Evolutionary conservation across 92 coral and sea anemone species (phyloP).

Genomic region (Nematostella vectensis): DNA sequence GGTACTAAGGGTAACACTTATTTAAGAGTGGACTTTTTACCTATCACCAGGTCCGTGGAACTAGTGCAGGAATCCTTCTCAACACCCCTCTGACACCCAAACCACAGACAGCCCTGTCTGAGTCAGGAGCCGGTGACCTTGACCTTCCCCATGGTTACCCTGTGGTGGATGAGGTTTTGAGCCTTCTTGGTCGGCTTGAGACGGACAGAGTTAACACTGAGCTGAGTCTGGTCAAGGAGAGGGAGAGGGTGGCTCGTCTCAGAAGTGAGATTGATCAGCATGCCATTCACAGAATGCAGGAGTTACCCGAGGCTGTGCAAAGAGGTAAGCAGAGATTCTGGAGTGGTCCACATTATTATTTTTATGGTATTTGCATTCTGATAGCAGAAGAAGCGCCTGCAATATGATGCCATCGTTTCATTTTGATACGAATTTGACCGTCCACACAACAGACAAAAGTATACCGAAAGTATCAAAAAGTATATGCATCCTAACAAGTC

Average conservation of each 20-base stretch:
- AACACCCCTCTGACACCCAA: conserved; percentile 35
- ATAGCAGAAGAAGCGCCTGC: too few relatives aligned
- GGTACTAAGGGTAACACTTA: too few relatives aligned
- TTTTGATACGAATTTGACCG: too few relatives aligned
- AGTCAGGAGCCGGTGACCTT: conserved; percentile 14
- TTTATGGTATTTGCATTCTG: too few relatives aligned
- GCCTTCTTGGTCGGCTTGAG: conserved; percentile 77
- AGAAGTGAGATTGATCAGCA: conserved; percentile 64
- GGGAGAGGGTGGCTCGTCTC: conserved; percentile 57
- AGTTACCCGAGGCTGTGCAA: conserved; percentile 86
- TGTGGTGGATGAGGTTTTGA: conserved; percentile 66
- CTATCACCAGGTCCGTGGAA: conserved; percentile 26
- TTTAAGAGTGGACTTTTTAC: too few relatives aligned
- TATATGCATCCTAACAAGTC: too few relatives aligned
- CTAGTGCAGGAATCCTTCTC: conserved; percentile 44
- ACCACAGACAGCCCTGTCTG: conserved; percentile 19
- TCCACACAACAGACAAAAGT: too few relatives aligned
- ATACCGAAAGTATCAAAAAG: too few relatives aligned
- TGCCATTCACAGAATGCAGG: conserved; percentile 79
- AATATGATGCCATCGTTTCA: too few relatives aligned
- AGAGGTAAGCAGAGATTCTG: too few relatives aligned
- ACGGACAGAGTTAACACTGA: conserved; percentile 72
- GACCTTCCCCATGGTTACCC: conserved; percentile 43
- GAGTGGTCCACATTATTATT: background rate
- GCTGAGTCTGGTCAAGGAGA: conserved; percentile 57